Conservation (phyloP, 2,888 invertebrate species). For the Bellardia pandia region DNA sequence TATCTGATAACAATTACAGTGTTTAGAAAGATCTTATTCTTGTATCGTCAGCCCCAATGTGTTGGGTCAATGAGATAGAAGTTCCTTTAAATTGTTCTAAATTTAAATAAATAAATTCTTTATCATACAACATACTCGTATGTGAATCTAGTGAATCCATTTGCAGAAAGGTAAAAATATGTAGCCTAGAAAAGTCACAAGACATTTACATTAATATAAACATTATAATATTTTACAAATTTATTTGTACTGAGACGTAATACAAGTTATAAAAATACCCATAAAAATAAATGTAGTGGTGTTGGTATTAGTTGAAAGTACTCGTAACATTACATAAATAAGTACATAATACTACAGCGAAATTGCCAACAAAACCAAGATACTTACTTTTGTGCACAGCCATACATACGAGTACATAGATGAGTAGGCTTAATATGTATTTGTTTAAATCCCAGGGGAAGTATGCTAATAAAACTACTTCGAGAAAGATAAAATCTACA, state of each 20-base stretch:
- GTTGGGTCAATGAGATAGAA: too few relatives aligned
- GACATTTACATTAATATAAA: conserved; percentile 3
- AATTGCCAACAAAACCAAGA: neutral
- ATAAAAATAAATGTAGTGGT: conserved; percentile 13
- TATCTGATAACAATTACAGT: too few relatives aligned
- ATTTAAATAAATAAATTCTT: conserved; percentile 14
- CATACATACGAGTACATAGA: too few relatives aligned
- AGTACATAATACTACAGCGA: neutral
- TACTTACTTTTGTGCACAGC: neutral
- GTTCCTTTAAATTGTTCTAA: neutral
- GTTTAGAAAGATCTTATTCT: too few relatives aligned
- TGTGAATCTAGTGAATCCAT: neutral
- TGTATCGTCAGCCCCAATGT: too few relatives aligned
- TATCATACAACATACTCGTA: neutral
- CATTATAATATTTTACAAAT: conserved; percentile 3
- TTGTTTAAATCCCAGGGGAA: too few relatives aligned
- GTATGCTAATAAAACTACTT: too few relatives aligned
- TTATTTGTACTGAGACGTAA: neutral
- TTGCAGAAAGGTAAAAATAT: neutral
- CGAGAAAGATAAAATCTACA: too few relatives aligned
- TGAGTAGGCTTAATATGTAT: too few relatives aligned
- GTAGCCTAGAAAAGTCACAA: neutral
- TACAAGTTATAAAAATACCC: conserved; percentile 7
- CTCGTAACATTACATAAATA: neutral
- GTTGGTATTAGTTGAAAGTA: conserved; percentile 17